Evolutionary conservation across 2,888 invertebrate species (phyloP).

Genomic region (Apamea crenata): DNA sequence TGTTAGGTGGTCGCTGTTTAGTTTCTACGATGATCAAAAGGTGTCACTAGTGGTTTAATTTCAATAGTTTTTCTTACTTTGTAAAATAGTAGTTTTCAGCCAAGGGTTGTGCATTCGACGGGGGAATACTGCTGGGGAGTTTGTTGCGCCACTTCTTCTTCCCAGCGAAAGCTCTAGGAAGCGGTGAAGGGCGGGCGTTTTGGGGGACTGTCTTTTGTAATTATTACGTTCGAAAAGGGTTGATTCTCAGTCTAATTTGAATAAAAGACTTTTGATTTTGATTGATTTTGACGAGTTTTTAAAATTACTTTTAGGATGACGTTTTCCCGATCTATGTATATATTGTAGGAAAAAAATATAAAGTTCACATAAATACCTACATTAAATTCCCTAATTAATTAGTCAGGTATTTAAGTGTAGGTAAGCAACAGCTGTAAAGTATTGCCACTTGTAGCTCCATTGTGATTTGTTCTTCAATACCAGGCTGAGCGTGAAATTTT

Average conservation of each 20-base stretch:
- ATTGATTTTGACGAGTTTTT: neutral
- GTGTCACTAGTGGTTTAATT: constrained; percentile 49
- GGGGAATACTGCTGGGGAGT: no score
- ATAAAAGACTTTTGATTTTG: no score
- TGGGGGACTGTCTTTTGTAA: no score
- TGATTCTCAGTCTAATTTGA: no score
- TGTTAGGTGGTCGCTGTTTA: constrained; percentile 21
- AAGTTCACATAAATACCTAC: neutral
- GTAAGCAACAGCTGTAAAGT: constrained; percentile 28
- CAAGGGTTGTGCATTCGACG: no score
- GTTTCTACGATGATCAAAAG: constrained; percentile 36
- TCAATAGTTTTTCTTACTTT: neutral
- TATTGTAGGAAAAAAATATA: no score
- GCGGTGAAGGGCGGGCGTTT: no score
- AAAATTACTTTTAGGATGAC: neutral
- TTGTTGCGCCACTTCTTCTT: no score
- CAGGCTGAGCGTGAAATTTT: constrained; percentile 70
- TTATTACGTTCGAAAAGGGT: no score
- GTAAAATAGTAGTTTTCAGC: no score
- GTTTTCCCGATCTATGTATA: neutral
- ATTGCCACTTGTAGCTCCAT: constrained; percentile 46
- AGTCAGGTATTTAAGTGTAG: neutral
- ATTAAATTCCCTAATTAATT: constrained; percentile 15
- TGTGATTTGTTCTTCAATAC: constrained; percentile 58
- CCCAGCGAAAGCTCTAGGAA: no score